A percentile compares a stretch with the other conserved stretches of the same genome.
phyloP scores from a whole-genome alignment of 1,140 invertebrate species.

The Zaprionus davidi region DNA sequence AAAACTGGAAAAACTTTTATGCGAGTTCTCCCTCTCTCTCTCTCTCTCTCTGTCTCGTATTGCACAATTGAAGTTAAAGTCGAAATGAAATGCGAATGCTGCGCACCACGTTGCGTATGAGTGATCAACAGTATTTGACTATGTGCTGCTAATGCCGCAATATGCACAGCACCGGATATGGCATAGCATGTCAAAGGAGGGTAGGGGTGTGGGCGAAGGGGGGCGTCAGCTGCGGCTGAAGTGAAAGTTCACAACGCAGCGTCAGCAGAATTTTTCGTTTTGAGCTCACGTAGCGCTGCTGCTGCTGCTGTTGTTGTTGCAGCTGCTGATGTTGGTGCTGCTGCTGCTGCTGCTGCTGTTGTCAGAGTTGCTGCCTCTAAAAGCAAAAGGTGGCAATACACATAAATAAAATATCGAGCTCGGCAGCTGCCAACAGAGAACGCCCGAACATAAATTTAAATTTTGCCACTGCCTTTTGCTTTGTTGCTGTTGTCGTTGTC shows the following conservation, averaged over 20 bases:
- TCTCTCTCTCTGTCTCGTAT: constrained; percentile 4
- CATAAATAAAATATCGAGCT: constrained; percentile 79
- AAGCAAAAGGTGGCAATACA: constrained; percentile 61
- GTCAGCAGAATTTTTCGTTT: constrained; percentile 73
- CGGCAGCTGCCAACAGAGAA: constrained; percentile 33
- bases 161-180: constrained; percentile 26
- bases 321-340: constrained; percentile 33
- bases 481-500: background rate
- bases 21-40: constrained; percentile 19
- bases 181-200: background rate
- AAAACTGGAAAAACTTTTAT: constrained; percentile 51
- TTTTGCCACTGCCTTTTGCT: constrained; percentile 41
- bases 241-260: constrained; percentile 76
- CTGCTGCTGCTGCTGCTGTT: constrained; percentile 22
- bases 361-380: constrained; percentile 51
- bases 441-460: constrained; percentile 71
- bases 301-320: constrained; percentile 28
- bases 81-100: constrained; percentile 25
- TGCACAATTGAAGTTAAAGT: constrained; percentile 74
- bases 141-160: constrained; percentile 65
- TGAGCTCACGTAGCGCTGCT: constrained; percentile 66
- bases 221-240: constrained; percentile 69
- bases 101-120: constrained; percentile 72
- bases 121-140: constrained; percentile 74
- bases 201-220: background rate